Conservation (phyloP, 2,888 invertebrate genomes). For the Acanthoscelides obtectus region DNA sequence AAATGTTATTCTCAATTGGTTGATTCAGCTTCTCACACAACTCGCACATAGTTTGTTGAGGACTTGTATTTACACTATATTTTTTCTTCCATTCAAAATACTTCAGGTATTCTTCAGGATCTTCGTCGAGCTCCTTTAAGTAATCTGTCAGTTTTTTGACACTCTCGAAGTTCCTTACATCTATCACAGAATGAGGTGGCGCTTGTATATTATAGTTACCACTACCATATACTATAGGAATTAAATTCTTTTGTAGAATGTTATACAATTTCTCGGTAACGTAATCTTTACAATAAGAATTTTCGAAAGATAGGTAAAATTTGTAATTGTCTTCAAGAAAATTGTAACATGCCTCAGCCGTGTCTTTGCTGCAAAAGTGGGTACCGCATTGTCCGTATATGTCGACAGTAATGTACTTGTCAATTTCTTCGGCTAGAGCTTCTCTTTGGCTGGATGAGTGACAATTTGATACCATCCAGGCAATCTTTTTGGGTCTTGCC, state of each 20-base stretch:
- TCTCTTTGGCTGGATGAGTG: conserved; percentile 47
- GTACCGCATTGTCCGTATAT: conserved; percentile 60
- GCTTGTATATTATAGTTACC: conserved; percentile 55
- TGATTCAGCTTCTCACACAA: conserved; percentile 33
- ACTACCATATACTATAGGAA: conserved; percentile 65
- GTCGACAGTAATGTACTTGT: conserved; percentile 55
- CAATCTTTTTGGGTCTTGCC: conserved; percentile 49
- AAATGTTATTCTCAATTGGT: conserved; percentile 23
- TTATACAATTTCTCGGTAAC: conserved; percentile 60
- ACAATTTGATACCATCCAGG: conserved; percentile 58
- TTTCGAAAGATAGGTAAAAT: conserved; percentile 69
- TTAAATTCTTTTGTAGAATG: conserved; percentile 54
- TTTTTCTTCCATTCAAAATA: conserved; percentile 56
- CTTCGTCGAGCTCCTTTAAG: conserved; percentile 47
- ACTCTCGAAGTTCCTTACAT: conserved; percentile 53
- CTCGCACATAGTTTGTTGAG: conserved; percentile 24
- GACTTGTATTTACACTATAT: conserved; percentile 23
- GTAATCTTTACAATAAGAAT: conserved; percentile 63
- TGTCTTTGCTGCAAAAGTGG: conserved; percentile 33
- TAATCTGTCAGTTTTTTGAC: conserved; percentile 51
- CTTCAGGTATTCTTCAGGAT: conserved; percentile 52
- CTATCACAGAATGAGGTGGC: conserved; percentile 52
- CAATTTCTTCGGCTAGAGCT: conserved; percentile 48
- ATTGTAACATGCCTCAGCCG: conserved; percentile 44
- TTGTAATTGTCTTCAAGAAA: conserved; percentile 56